Evolutionary conservation across 2,888 invertebrate species (phyloP), one percentile per base, ranked within the genome.

Genomic region (Drosophila cracens): DNA sequence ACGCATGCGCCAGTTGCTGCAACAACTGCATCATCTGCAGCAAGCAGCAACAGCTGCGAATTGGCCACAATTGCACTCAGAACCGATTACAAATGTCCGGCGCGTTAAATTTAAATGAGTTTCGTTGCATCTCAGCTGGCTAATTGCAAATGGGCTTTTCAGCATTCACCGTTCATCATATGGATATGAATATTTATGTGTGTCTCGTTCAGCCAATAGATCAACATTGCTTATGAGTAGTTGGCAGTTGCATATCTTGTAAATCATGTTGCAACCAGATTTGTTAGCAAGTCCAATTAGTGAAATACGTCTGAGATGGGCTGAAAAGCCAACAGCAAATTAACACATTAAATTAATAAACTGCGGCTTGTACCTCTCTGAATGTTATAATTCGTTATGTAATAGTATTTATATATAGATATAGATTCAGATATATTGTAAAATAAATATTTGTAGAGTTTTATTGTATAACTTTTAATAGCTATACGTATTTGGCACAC

Each of bases 1-100:
- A 90, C 89, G 89, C 89, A 89, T 82, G 88, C 72, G 74, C 69
- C 81, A 80, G 73, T 81, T 73, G 76, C 66, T 68, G 70, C 69
- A 77, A 49, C 60, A 57, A 60, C 69, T 36, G 66, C 77, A 76
- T 63, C 76, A 62, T 61, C 62, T 61, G 58, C 67, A 43, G 13
- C 67, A 59, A 43, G 65, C 67, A 38, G 46, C 49, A 33, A 33
- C 64, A 34, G 52, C 76, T 43, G 59, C 70, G 38, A 58, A 61
- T 62, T 51, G 68, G 68, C 52, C 54, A 64, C 71, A 86, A 83
- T 88, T 81, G 75, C 75, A 69, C 21, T 57, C 62, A 71, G 83
- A 76, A 81, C 71, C 46, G 63, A 86, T 83, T 87, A 74, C 59
- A 81, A 82, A 83, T 72, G 76, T 64, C 60, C 53, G 63, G 56